phyloP scores from a whole-genome alignment of 2,888 invertebrate genomes.

The Mythimna impura region DNA sequence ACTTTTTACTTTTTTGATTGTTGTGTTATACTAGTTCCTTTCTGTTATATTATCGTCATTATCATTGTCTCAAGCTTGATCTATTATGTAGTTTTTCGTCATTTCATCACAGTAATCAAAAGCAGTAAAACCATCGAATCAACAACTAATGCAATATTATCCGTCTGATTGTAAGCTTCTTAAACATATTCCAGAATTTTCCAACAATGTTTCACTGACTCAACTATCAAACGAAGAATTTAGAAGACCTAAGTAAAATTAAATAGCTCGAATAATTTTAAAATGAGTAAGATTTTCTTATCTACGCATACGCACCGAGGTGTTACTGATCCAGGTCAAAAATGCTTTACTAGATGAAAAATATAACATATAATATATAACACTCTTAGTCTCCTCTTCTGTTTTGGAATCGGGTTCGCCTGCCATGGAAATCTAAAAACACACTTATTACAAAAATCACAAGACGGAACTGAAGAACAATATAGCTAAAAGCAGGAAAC shows the following conservation, averaged over 20 bases:
- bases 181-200: neutral
- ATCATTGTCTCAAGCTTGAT: neutral
- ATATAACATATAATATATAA: conserved; percentile 5
- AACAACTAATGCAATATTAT: neutral
- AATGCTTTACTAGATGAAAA: conserved; percentile 1
- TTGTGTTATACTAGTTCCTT: neutral
- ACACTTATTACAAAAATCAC: conserved; percentile 37
- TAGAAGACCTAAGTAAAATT: neutral
- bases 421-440: conserved; percentile 21
- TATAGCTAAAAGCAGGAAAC: conserved; percentile 58
- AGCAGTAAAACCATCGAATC: neutral
- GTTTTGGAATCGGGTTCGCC: neutral
- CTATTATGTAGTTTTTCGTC: neutral
- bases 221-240: neutral
- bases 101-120: neutral
- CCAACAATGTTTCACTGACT: neutral
- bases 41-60: neutral
- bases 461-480: conserved; percentile 51
- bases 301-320: neutral
- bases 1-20: neutral
- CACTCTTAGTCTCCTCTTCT: neutral
- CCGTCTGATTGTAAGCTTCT: neutral
- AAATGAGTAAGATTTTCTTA: conserved; percentile 7
- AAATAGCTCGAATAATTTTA: neutral
- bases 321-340: too few relatives aligned